Conservation (phyloP, 37 sponge, comb jelly and placozoan species). For the Eunapius fragilis region DNA sequence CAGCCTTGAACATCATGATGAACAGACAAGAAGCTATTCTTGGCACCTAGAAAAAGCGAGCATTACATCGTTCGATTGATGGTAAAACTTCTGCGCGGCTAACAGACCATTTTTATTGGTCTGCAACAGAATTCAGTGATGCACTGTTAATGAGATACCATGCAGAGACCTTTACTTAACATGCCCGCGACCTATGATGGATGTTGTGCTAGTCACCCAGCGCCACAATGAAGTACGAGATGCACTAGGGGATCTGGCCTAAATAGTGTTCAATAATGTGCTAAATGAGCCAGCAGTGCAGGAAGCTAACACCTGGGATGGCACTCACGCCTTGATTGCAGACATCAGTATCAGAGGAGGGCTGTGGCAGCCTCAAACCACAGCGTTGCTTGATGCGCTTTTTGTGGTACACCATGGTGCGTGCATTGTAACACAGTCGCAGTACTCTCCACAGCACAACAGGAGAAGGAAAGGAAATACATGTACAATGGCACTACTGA, state of each 20-base stretch:
- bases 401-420: constrained; percentile 29
- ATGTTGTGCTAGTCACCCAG: constrained; percentile 37
- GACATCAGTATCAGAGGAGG: constrained; percentile 48
- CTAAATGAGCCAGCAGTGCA: constrained; percentile 35
- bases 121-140: constrained; percentile 40
- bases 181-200: constrained; percentile 36
- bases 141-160: constrained; percentile 31
- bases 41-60: neutral
- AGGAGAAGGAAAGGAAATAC: constrained; percentile 37
- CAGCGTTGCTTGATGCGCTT: constrained; percentile 55
- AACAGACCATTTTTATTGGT: constrained; percentile 34
- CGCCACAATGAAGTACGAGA: constrained; percentile 50
- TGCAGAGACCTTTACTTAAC: neutral
- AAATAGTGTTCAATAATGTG: constrained; percentile 39
- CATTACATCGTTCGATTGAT: constrained; percentile 30
- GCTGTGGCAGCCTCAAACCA: constrained; percentile 42
- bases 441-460: constrained; percentile 27
- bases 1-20: neutral
- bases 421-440: neutral
- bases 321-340: constrained; percentile 26
- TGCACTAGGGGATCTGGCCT: constrained; percentile 46
- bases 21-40: neutral
- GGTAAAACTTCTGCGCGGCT: constrained; percentile 36
- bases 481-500: constrained; percentile 10
- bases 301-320: constrained; percentile 8